Conservation (phyloP, 1,140 invertebrate species). For the Drosophila dunni region DNA sequence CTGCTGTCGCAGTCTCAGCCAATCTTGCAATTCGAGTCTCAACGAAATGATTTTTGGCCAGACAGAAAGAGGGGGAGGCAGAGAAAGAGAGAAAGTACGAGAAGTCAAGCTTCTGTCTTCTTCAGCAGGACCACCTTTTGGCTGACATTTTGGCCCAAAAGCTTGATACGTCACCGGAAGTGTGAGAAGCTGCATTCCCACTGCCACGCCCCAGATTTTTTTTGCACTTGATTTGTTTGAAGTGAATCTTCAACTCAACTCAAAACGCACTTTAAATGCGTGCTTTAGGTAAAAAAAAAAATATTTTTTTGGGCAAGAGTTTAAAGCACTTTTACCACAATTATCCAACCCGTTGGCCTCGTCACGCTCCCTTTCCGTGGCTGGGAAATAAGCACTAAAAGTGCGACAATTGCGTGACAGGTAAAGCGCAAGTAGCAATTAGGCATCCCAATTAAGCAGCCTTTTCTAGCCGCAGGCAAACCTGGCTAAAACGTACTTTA, state of each 20-base stretch:
- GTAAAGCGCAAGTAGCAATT: slow-evolving; percentile 53
- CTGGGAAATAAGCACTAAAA: slow-evolving; percentile 64
- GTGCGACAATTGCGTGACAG: slow-evolving; percentile 52
- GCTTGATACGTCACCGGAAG: slow-evolving; percentile 28
- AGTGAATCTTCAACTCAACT: background rate
- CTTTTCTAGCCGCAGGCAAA: background rate
- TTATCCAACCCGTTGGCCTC: slow-evolving; percentile 55
- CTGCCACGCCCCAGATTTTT: background rate
- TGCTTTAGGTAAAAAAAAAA: slow-evolving; percentile 38
- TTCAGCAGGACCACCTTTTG: slow-evolving; percentile 55
- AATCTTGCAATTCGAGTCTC: slow-evolving; percentile 70
- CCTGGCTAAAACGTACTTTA: slow-evolving; percentile 6
- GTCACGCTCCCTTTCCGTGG: slow-evolving; percentile 7
- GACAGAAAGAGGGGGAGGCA: slow-evolving; percentile 21
- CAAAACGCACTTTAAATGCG: slow-evolving; percentile 36
- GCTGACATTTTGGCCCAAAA: slow-evolving; percentile 59
- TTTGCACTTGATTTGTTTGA: no score
- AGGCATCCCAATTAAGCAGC: slow-evolving; percentile 36
- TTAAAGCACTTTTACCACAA: slow-evolving; percentile 68
- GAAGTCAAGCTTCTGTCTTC: background rate
- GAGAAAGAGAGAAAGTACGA: background rate
- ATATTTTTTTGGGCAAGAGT: slow-evolving; percentile 47
- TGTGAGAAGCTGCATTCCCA: slow-evolving; percentile 11
- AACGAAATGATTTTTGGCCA: slow-evolving; percentile 52
- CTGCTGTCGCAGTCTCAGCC: slow-evolving; percentile 45